Base-by-base conservation (phyloP, 2,888 invertebrate genomes). In the Bedellia somnulentella region DNA sequence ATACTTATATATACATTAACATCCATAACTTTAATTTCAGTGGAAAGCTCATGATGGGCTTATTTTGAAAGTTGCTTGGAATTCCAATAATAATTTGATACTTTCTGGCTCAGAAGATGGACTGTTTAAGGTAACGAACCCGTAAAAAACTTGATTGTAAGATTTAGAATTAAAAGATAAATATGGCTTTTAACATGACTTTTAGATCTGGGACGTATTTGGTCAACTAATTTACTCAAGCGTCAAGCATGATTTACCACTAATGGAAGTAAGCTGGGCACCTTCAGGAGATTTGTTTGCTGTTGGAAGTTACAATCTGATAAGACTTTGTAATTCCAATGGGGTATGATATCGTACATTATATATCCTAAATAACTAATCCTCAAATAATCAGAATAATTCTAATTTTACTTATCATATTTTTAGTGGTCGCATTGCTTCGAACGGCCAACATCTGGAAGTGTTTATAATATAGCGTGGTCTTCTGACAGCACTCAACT, bases 61-160 rank as follows among this genome's bases (percentile, higher is more conserved):
- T 2, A 87, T 99, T 34, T 71, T 98, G 34, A 89, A 93, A 41
- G 80, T 93, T 1, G 89, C 93, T 43, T 99, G 99, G 99, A 98
- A 97, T 58, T 85, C 90, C 0, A 88, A 89, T 40, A 92, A 93
- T 42, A 89, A 92, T 40, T 77, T 96, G 5, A 85, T 99, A 15
- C 85, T 94, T 9, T 96, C 98, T 3, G 98, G 98, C 0, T 93
- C 94, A 29, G 97, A 99, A 73, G 99, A 99, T 62, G 93, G 93
- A 38, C 81, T 81, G 41, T 89, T 88, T 41, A 91, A 89, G 80
- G 88, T 87, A 46, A 40, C 18, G 23, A 18, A 18, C 9, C n/a
- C n/a, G n/a, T n/a, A n/a, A n/a, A n/a, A n/a, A n/a, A n/a, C n/a
- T n/a, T n/a, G n/a, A n/a, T n/a, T n/a, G n/a, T n/a, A n/a, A n/a